Percentiles rank a stretch among this genome's conserved stretches.
These are phyloP conservation scores for Leucosticte australis DNA, from an alignment of 2,113 vertebrate genomes.

Conservation along the genomic window DNA sequence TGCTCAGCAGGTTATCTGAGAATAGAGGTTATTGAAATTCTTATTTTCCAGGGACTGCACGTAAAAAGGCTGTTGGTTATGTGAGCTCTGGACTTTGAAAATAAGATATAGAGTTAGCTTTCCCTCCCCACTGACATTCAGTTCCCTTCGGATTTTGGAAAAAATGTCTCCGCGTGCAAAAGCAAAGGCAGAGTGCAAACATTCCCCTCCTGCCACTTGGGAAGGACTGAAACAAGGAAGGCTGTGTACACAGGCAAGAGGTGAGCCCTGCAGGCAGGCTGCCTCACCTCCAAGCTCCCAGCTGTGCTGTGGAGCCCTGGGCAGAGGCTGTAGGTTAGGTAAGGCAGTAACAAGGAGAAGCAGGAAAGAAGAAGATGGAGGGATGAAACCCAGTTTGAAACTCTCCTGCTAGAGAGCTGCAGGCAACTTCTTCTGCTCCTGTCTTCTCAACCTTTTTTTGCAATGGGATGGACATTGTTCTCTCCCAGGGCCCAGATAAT, in stretches of 20 bases:
- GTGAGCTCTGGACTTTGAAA: slow-evolving; percentile 5
- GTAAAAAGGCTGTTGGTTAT: slow-evolving; percentile 17
- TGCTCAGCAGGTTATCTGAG: neutral
- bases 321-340: neutral
- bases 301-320: neutral
- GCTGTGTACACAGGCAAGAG: neutral
- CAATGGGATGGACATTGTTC: neutral
- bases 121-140: neutral
- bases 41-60: neutral
- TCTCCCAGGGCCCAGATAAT: neutral
- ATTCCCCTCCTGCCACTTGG: neutral
- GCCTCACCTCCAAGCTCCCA: neutral
- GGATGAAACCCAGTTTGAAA: neutral
- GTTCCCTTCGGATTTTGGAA: neutral
- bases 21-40: slow-evolving; percentile 22
- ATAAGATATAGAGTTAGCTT: neutral
- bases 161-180: neutral
- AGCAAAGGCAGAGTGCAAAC: neutral
- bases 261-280: neutral
- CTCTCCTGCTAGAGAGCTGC: neutral
- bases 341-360: neutral
- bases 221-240: neutral
- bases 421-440: neutral
- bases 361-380: neutral
- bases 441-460: neutral